Evolutionary conservation across 2,113 vertebrate species (phyloP).

Genomic region (Sebastes fasciatus): DNA sequence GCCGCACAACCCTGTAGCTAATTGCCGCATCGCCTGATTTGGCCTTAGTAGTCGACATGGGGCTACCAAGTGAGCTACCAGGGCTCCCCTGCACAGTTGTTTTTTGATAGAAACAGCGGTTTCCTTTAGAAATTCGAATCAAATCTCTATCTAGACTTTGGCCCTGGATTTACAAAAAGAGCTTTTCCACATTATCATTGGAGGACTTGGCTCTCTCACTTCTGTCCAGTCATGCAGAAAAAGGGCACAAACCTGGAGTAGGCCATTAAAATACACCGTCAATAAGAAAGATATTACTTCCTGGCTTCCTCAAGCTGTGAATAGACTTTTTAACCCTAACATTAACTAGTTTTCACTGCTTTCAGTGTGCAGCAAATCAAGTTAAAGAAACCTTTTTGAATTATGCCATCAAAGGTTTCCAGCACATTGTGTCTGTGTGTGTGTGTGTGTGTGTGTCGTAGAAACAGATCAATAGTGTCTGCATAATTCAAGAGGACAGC

Average conservation of each 20-base stretch:
- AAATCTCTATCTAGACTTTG: too few species aligned
- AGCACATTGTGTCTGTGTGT: constrained; percentile 7
- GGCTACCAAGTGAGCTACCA: too few species aligned
- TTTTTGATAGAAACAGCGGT: too few species aligned
- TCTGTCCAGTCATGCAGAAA: not conserved
- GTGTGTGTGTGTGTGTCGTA: constrained; percentile 1
- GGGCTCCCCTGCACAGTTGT: too few species aligned
- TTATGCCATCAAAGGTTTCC: constrained; percentile 28
- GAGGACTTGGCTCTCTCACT: not conserved
- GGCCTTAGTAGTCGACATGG: too few species aligned
- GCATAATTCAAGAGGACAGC: constrained; percentile 86
- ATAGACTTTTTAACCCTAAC: not conserved
- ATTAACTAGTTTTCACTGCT: not conserved
- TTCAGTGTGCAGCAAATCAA: not conserved
- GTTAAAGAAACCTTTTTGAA: constrained; percentile 4
- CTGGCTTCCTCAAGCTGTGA: not conserved
- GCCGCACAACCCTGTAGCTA: too few species aligned
- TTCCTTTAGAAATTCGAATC: too few species aligned
- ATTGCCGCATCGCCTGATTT: too few species aligned
- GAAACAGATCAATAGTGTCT: constrained; percentile 69
- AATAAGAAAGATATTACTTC: not conserved
- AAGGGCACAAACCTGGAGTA: not conserved
- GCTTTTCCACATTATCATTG: too few species aligned
- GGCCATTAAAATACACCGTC: not conserved
- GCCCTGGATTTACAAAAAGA: too few species aligned